Conservation (phyloP, 2,888 invertebrate species). For the Euproctis similis region DNA sequence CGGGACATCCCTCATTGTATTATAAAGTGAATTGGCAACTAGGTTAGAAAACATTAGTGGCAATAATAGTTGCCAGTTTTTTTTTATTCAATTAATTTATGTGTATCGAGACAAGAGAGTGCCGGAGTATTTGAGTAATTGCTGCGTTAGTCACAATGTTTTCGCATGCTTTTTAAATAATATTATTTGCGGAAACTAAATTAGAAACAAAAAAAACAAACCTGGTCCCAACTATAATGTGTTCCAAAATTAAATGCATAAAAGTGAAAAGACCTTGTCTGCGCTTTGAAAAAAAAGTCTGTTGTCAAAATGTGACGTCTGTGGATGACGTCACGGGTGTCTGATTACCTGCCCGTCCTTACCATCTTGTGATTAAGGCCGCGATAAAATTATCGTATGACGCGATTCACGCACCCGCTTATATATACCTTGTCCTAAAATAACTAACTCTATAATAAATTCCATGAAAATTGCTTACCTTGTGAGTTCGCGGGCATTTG, state of each 20-base stretch:
- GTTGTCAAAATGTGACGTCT: conserved; percentile 34
- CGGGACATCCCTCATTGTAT: no score
- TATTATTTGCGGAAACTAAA: no score
- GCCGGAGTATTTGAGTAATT: no score
- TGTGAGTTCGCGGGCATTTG: conserved; percentile 16
- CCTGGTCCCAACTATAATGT: conserved; percentile 9
- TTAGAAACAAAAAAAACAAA: conserved; percentile 3
- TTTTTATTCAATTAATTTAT: no score
- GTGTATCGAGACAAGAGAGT: no score
- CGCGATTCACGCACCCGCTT: conserved; percentile 40
- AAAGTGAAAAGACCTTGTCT: conserved; percentile 17
- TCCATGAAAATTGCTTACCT: conserved; percentile 30
- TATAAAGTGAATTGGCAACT: no score
- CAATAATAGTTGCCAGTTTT: no score
- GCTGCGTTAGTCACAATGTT: no score
- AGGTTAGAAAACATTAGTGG: no score
- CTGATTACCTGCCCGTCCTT: conserved; percentile 64
- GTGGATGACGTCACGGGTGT: conserved; percentile 50
- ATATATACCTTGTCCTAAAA: conserved; percentile 48
- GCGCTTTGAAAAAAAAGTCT: conserved; percentile 7
- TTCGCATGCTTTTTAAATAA: no score
- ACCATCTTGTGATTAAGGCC: conserved; percentile 57
- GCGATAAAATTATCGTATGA: conserved; percentile 71
- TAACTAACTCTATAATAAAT: conserved; percentile 42
- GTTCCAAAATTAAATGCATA: conserved; percentile 8